A percentile compares a stretch with the other conserved stretches of the same genome.
Conservation (phyloP, 2,113 vertebrate genomes). For the Cygnus buccinator region DNA sequence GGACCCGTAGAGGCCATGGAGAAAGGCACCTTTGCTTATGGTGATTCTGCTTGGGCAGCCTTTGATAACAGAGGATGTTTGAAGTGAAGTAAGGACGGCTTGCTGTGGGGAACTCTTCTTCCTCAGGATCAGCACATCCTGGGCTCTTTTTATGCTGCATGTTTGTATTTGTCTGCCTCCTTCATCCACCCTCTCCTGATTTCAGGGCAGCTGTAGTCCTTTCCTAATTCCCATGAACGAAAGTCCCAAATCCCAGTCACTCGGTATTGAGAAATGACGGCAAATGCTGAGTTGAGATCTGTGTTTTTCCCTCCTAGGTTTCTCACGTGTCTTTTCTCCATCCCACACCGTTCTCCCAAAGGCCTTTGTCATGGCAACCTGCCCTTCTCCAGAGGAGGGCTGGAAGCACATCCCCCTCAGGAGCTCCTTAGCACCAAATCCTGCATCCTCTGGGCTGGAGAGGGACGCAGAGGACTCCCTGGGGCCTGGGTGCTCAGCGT, state of each 20-base stretch:
- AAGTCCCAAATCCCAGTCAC: background rate
- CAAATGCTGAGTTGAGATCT: background rate
- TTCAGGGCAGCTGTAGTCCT: background rate
- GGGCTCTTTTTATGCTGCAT: background rate
- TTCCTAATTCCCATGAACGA: background rate
- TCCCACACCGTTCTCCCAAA: slow-evolving; percentile 58
- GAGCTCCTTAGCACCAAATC: slow-evolving; percentile 17
- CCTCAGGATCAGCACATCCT: background rate
- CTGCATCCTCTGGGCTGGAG: background rate
- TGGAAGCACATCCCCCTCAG: slow-evolving; percentile 51
- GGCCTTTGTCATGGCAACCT: slow-evolving; percentile 67
- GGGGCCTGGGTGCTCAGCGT: background rate
- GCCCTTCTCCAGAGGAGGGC: slow-evolving; percentile 58
- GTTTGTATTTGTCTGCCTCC: background rate
- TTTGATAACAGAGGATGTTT: slow-evolving; percentile 7
- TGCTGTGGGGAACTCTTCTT: slow-evolving; percentile 8
- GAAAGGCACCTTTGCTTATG: slow-evolving; percentile 32
- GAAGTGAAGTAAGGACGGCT: background rate
- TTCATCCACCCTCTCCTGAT: background rate
- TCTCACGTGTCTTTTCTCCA: slow-evolving; percentile 42
- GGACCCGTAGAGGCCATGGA: background rate
- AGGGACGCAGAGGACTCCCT: background rate
- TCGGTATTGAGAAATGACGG: background rate
- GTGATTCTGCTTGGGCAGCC: slow-evolving; percentile 9
- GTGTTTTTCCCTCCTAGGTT: slow-evolving; percentile 19